Evolutionary conservation across 2,888 invertebrate genomes (phyloP).

Genomic region (Lordiphosa andalusiaca): DNA sequence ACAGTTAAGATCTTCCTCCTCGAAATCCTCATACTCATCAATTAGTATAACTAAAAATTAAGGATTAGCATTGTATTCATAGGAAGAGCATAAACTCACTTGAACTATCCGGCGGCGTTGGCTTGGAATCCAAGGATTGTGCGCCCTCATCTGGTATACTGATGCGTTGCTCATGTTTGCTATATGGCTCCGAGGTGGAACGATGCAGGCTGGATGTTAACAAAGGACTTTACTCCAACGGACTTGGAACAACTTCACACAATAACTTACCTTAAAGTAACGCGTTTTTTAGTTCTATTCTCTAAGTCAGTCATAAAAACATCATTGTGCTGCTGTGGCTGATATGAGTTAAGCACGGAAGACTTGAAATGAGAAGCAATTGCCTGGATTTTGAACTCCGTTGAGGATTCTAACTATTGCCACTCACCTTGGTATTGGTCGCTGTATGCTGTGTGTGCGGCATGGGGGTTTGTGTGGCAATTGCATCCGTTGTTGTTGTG

Average conservation of each 20-base stretch:
- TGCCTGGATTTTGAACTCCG: neutral
- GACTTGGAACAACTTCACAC: no score
- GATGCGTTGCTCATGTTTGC: slow-evolving; percentile 81
- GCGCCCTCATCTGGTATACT: slow-evolving; percentile 81
- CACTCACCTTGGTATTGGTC: slow-evolving; percentile 71
- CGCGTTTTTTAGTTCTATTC: slow-evolving; percentile 90
- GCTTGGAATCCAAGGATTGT: slow-evolving; percentile 79
- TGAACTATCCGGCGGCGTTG: slow-evolving; percentile 84
- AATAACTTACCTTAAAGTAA: slow-evolving; percentile 87
- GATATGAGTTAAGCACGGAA: slow-evolving; percentile 78
- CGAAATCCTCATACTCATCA: slow-evolving; percentile 80
- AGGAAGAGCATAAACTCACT: slow-evolving; percentile 79
- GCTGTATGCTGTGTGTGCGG: slow-evolving; percentile 65
- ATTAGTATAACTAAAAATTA: slow-evolving; percentile 76
- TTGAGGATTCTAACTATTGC: no score
- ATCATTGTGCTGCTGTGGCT: slow-evolving; percentile 72
- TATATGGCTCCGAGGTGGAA: slow-evolving; percentile 80
- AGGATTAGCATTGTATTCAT: no score
- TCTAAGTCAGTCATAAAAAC: slow-evolving; percentile 85
- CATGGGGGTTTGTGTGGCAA: slow-evolving; percentile 67
- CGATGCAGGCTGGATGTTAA: slow-evolving; percentile 64
- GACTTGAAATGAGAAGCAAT: slow-evolving; percentile 46
- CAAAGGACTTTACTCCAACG: no score
- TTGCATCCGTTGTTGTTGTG: slow-evolving; percentile 61
- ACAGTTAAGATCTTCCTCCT: slow-evolving; percentile 80